These are phyloP conservation scores for Cybosia mesomella DNA, from an alignment of 2,888 invertebrate species.

Conservation along the genomic window DNA sequence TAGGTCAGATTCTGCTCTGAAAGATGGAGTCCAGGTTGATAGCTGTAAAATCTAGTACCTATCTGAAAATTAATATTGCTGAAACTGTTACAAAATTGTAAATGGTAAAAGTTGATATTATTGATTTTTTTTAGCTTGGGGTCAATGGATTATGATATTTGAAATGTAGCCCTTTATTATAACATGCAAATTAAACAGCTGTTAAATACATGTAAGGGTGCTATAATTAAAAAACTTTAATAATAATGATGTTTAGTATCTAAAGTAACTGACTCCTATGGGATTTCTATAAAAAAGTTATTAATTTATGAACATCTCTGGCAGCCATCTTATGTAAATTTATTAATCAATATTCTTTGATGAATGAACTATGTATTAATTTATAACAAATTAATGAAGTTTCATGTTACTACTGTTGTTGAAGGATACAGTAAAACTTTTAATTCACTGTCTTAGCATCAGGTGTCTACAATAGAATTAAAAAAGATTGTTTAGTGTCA, in stretches of 20 bases:
- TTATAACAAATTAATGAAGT: not conserved
- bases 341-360: not conserved
- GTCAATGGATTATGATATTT: conserved; percentile 16
- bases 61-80: not conserved
- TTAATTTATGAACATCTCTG: not conserved
- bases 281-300: not conserved
- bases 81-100: not conserved
- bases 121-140: conserved; percentile 25
- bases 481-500: not conserved
- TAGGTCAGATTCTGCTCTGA: conserved; percentile 9
- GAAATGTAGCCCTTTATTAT: not conserved
- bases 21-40: conserved; percentile 16
- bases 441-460: not conserved
- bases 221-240: not conserved
- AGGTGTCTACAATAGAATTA: not conserved
- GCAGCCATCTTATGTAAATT: conserved; percentile 11
- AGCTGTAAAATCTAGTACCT: not conserved
- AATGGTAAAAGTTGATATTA: not conserved
- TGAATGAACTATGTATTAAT: not conserved
- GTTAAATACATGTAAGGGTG: not conserved
- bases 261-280: not conserved
- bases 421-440: not conserved
- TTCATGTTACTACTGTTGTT: not conserved
- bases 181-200: conserved; percentile 1
- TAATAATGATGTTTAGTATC: not conserved